These are phyloP conservation scores for Trogon surrucura DNA, from an alignment of 2,113 vertebrate genomes.

Conservation along the genomic window DNA sequence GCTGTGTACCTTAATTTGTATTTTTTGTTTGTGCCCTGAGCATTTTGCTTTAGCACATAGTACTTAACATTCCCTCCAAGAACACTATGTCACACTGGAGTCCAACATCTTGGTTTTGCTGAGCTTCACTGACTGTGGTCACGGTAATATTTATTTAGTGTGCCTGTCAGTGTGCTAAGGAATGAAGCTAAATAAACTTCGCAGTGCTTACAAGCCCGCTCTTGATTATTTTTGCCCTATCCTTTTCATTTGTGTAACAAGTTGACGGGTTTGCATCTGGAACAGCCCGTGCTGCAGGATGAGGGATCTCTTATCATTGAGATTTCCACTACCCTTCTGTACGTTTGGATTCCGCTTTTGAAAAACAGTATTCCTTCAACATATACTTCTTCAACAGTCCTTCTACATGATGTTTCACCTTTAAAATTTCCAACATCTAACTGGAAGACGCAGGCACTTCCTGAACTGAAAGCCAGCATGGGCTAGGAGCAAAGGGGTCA, in stretches of 20 bases:
- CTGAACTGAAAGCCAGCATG: background rate
- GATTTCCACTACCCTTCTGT: background rate
- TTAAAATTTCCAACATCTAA: background rate
- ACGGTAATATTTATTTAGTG: background rate
- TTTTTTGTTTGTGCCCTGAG: background rate
- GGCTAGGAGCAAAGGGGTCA: background rate
- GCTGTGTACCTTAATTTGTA: background rate
- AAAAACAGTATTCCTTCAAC: background rate
- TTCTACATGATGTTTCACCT: background rate
- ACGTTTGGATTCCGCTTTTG: background rate
- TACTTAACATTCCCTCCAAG: background rate
- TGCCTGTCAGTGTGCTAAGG: background rate
- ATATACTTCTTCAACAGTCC: too few species aligned
- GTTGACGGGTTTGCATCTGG: background rate
- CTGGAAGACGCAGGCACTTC: background rate
- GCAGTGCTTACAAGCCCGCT: background rate
- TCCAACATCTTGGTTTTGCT: background rate
- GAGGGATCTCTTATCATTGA: background rate
- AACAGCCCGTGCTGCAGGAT: background rate
- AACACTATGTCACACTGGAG: background rate
- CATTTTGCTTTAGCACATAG: background rate
- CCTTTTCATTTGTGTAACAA: background rate
- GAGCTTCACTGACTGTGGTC: background rate
- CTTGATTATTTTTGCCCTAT: background rate
- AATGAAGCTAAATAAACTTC: slow-evolving; percentile 3